Conservation (phyloP, 2,888 invertebrate species). For the Vandiemenella viatica region DNA sequence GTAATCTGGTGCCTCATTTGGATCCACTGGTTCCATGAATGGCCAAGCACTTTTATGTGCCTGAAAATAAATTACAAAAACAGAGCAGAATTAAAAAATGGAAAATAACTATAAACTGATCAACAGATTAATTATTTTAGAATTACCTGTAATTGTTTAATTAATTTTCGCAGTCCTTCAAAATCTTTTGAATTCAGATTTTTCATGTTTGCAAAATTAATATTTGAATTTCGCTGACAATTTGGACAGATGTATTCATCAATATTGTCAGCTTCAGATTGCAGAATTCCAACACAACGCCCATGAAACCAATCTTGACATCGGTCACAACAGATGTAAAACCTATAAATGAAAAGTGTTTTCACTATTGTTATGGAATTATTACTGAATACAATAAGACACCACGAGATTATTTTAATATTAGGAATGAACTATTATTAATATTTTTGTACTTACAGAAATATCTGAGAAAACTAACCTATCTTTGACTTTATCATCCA, state of each 20-base stretch:
- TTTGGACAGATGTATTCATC: conserved; percentile 94
- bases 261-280: conserved; percentile 85
- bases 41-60: conserved; percentile 94
- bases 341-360: conserved; percentile 46
- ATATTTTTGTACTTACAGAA: too few species aligned
- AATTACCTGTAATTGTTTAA: conserved; percentile 75
- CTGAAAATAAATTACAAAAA: conserved; percentile 31
- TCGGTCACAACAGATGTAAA: conserved; percentile 97
- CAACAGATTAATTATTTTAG: conserved; percentile 5
- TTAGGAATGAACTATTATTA: background rate
- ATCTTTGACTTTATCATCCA: too few species aligned
- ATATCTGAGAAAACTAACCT: too few species aligned
- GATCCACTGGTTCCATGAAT: conserved; percentile 93
- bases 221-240: conserved; percentile 78
- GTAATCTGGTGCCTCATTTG: conserved; percentile 90
- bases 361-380: background rate
- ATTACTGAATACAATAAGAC: background rate
- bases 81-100: background rate
- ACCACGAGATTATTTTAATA: background rate
- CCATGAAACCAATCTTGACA: conserved; percentile 99
- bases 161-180: conserved; percentile 65
- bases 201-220: conserved; percentile 83
- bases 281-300: conserved; percentile 86
- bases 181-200: conserved; percentile 64
- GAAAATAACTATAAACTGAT: background rate